phyloP scores from a whole-genome alignment of 1,140 invertebrate species.

The Psilanteris sp. region DNA sequence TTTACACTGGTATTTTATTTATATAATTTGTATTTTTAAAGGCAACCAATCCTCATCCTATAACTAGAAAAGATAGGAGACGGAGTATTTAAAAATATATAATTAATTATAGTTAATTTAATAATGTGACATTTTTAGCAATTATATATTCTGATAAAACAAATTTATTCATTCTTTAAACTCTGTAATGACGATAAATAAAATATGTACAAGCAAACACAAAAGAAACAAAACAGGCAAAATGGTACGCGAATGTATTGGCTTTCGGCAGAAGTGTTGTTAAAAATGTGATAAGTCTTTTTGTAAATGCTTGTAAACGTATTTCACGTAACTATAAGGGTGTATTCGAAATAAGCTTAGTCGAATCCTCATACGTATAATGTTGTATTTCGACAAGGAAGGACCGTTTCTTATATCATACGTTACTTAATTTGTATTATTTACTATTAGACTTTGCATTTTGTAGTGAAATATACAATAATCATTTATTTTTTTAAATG shows the following conservation, averaged over 20 bases:
- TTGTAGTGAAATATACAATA: constrained; percentile 18
- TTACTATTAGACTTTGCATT: constrained; percentile 20
- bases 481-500: too few relatives aligned
- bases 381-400: constrained; percentile 70
- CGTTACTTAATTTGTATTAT: constrained; percentile 3
- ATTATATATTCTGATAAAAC: constrained; percentile 42
- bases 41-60: constrained; percentile 27
- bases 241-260: constrained; percentile 62
- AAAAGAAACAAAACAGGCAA: constrained; percentile 4
- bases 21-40: constrained; percentile 46
- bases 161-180: constrained; percentile 19
- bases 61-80: neutral
- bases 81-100: constrained; percentile 6
- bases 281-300: constrained; percentile 80
- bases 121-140: constrained; percentile 62
- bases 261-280: constrained; percentile 73
- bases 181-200: constrained; percentile 28
- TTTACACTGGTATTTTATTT: constrained; percentile 21
- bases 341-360: constrained; percentile 72
- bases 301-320: constrained; percentile 81
- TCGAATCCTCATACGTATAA: constrained; percentile 69
- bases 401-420: constrained; percentile 61
- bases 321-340: constrained; percentile 73
- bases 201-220: neutral
- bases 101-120: constrained; percentile 44